Base-by-base conservation (phyloP, 92 coral and sea anemone species). In the Scolanthus callimorphus region DNA sequence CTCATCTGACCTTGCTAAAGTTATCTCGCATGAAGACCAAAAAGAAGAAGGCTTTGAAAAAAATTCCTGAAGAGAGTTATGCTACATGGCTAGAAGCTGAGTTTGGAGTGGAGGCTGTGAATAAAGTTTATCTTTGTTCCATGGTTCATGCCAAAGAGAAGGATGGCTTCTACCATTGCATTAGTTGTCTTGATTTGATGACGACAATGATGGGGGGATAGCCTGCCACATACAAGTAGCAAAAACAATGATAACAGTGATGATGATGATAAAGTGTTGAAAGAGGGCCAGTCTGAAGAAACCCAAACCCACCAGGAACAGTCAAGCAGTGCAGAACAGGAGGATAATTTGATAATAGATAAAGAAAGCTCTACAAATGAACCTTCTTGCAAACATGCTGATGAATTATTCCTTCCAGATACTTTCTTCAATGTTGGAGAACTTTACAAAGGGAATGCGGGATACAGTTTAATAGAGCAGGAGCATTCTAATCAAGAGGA, bases 1-100 rank as follows among this genome's bases (percentile, higher is more conserved):
- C 99, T 39, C 99, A 94, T 50, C 66, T 94, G 45, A 94, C 99
- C n/a, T 57, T 94, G 23, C 59, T 89, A 80, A 94, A 94, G 49
- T 56, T 94, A 55, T 80, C 94, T 48, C 67, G 94, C 47, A 88
- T 78, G 29, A 44, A 56, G 23, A 48, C 78, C 54, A 77, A 79
- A 48, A 88, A 61, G 72, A 71, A 52, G 55, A 83, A 63, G 24
- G 96, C 82, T 24, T 29, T 94, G 0, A 88, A 51, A 65, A 94
- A 84, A 54, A 78, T 94, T 17, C 89, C 86, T 28, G 61, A 56
- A 12, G 92, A 89, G 45, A 37, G 60, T 37, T 94, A 94, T 67
- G 39, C 76, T 48, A 38, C 69, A 62, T 85, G 71, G 71, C 21
- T 62, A 27, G 82, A 81, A 31, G 44, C 69, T 20, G 59, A 60